Conservation (phyloP, 2,113 vertebrate species). For the Cheilinus undulatus region DNA sequence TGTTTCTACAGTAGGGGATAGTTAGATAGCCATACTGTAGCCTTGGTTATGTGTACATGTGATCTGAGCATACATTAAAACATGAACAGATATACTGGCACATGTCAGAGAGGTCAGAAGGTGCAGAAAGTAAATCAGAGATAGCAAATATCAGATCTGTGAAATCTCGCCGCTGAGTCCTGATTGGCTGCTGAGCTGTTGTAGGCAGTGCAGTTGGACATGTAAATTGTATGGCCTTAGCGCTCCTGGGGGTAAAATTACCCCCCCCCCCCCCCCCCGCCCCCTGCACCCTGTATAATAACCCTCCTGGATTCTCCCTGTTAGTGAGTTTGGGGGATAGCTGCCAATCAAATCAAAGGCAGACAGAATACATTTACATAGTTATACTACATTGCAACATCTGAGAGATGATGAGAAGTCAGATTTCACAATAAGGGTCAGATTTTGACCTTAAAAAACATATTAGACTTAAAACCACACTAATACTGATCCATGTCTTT, state of each 20-base stretch:
- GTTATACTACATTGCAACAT: constrained; percentile 48
- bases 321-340: constrained; percentile 58
- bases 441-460: constrained; percentile 5
- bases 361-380: constrained; percentile 71
- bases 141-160: constrained; percentile 32
- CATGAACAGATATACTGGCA: constrained; percentile 1
- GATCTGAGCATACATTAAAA: background rate
- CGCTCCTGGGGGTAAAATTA: constrained; percentile 63
- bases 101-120: constrained; percentile 20
- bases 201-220: constrained; percentile 44
- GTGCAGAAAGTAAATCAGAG: constrained; percentile 31
- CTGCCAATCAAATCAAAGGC: constrained; percentile 73
- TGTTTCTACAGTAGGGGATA: constrained; percentile 28
- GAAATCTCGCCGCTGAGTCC: constrained; percentile 25
- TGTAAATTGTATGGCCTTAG: constrained; percentile 69
- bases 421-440: constrained; percentile 13
- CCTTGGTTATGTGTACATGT: constrained; percentile 2
- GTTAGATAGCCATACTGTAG: constrained; percentile 4
- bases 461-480: background rate
- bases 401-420: constrained; percentile 21
- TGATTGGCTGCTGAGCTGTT: constrained; percentile 33
- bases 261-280: constrained; percentile 55
- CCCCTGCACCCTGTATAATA: constrained; percentile 66
- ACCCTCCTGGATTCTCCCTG: constrained; percentile 46
- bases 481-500: background rate